Evolutionary conservation across 2,888 invertebrate species (phyloP).

Genomic region (Creontiades dilutus): DNA sequence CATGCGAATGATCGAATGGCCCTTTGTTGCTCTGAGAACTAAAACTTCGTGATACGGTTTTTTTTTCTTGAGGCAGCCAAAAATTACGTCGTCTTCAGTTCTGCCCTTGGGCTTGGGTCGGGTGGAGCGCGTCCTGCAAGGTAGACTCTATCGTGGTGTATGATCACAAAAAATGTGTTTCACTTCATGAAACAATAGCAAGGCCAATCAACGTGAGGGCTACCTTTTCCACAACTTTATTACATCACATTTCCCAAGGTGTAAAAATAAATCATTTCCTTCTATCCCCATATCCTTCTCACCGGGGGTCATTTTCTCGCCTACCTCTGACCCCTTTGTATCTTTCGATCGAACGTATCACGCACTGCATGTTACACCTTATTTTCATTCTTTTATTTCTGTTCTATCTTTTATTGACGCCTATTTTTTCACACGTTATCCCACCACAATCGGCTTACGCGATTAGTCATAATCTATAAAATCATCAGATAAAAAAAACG

Average conservation of each 20-base stretch:
- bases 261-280: constrained; percentile 56
- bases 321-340: constrained; percentile 39
- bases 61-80: not conserved
- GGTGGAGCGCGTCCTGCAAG: not conserved
- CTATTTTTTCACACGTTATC: constrained; percentile 35
- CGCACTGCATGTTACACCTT: constrained; percentile 45
- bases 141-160: not conserved
- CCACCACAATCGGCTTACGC: not conserved
- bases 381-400: not conserved
- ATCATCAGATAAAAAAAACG: constrained; percentile 55
- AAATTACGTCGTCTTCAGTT: not conserved
- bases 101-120: not conserved
- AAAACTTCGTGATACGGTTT: not conserved
- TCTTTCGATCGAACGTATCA: constrained; percentile 28
- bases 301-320: constrained; percentile 50
- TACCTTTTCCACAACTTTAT: constrained; percentile 49
- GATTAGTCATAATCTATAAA: constrained; percentile 60
- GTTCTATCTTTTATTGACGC: constrained; percentile 48
- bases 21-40: not conserved
- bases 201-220: constrained; percentile 34
- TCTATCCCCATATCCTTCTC: constrained; percentile 40
- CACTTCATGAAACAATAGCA: constrained; percentile 36
- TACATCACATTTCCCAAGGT: constrained; percentile 61
- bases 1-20: not conserved
- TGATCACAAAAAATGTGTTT: not conserved